These are phyloP conservation scores for Sinocyclocheilus anophthalmus DNA, from an alignment of 2,113 vertebrate species.

Conservation along the genomic window DNA sequence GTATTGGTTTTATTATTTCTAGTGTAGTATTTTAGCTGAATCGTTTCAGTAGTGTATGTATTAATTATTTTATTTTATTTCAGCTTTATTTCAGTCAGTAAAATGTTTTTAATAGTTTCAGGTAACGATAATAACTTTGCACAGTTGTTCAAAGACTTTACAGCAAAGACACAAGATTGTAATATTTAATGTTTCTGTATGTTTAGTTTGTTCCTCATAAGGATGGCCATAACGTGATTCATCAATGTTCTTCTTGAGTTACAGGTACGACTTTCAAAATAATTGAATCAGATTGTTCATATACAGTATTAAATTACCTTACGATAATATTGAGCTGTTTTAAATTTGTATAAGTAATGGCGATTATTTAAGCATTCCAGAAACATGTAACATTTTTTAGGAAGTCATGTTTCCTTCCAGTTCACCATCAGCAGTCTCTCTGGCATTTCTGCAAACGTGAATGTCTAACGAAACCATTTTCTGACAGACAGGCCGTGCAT, in stretches of 20 bases:
- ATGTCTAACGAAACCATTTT: not conserved
- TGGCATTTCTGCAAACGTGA: not conserved
- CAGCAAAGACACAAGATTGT: too few species aligned
- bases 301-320: not conserved
- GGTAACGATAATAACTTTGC: too few species aligned
- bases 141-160: too few species aligned
- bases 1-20: too few species aligned
- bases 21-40: too few species aligned
- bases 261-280: not conserved
- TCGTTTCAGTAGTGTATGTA: too few species aligned
- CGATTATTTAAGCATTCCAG: not conserved
- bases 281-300: not conserved
- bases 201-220: not conserved
- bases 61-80: too few species aligned
- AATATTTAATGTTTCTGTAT: not conserved
- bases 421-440: not conserved
- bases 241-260: not conserved
- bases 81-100: too few species aligned
- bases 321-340: not conserved
- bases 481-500: not conserved
- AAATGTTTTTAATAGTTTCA: too few species aligned
- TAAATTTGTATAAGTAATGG: not conserved
- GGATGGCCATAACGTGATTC: not conserved
- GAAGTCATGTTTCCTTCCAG: not conserved
- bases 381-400: not conserved